Evolutionary conservation across 1,140 invertebrate species (phyloP), one percentile per base, ranked within the genome.

Genomic region (Microvelia longipes): DNA sequence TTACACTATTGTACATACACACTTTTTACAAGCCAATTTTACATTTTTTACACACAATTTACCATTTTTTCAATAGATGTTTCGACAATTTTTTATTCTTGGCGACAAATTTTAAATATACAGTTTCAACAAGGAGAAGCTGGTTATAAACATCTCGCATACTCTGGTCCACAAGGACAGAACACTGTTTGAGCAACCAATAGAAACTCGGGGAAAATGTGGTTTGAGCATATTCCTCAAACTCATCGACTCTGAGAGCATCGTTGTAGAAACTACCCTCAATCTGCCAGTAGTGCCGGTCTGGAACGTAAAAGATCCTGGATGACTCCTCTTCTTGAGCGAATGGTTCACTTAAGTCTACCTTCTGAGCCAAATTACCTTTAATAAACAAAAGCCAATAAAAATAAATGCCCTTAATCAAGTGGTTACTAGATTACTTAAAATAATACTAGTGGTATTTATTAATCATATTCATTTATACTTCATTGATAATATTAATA

Each of bases 241-340:
- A 67, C 24, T 24, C 0, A 2, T 0, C 29, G 2, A 29, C 19
- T 29, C 35, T 28, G 35, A n/a, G 0, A 5, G 13, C 1, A 1
- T 15, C 2, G 26, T 30, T 28, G 25, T 28, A 11, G 24, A 67
- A 29, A 2, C 28, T n/a, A 67, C 66, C 26, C 5, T 67, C 28
- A 19, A 30, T 30, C 24, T 24, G 24, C 66, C 66, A 67, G n/a
- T 67, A 67, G n/a, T 28, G n/a, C n/a, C 66, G 66, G 19, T 29
- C 66, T 24, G 26, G 2, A n/a, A 5, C 24, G 2, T 15, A 24
- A 15, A n/a, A 30, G 2, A 28, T 30, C 13, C 27, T 2, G 35
- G 1, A 30, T 28, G 28, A 24, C 35, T 67, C 19, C 29, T 29
- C 19, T 30, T 1, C 0, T 30, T 35, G 25, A 67, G 2, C n/a